Evolutionary conservation across 2,888 invertebrate genomes (phyloP).

Genomic region (Fabriciana adippe): DNA sequence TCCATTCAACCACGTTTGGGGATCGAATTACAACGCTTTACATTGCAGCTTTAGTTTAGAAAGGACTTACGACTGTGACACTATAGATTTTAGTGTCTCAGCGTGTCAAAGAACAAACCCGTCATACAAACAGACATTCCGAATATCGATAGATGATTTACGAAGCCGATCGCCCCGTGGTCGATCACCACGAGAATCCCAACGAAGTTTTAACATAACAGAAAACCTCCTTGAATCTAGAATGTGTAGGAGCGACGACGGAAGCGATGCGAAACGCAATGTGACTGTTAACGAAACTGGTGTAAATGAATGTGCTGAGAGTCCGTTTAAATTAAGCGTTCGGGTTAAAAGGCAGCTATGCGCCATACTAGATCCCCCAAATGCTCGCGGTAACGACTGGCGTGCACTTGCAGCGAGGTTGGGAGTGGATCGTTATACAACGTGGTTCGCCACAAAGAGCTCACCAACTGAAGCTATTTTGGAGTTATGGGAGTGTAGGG

Average conservation of each 20-base stretch:
- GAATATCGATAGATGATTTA: constrained; percentile 74
- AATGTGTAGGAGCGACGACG: constrained; percentile 75
- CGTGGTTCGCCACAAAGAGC: constrained; percentile 97
- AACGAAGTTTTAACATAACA: constrained; percentile 76
- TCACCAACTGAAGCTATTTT: constrained; percentile 98
- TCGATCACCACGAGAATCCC: constrained; percentile 74
- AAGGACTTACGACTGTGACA: constrained; percentile 83
- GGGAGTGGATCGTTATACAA: constrained; percentile 96
- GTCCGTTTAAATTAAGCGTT: constrained; percentile 83
- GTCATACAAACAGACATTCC: constrained; percentile 76
- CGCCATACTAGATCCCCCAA: constrained; percentile 93
- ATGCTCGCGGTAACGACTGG: constrained; percentile 97
- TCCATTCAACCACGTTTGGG: constrained; percentile 96
- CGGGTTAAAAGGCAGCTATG: constrained; percentile 81
- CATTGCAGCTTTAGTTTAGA: constrained; percentile 96
- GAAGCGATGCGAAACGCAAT: constrained; percentile 74
- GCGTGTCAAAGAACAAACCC: constrained; percentile 77
- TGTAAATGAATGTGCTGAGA: constrained; percentile 83
- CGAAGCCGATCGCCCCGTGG: constrained; percentile 74
- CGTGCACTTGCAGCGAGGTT: constrained; percentile 96
- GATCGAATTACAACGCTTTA: constrained; percentile 90
- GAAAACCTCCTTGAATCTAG: constrained; percentile 75
- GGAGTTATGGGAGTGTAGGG: constrained; percentile 97
- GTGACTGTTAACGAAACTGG: constrained; percentile 84
- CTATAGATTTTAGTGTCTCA: constrained; percentile 73